Evolutionary conservation across 1,140 invertebrate species (phyloP).

Genomic region (Meloidogyne floridensis): DNA sequence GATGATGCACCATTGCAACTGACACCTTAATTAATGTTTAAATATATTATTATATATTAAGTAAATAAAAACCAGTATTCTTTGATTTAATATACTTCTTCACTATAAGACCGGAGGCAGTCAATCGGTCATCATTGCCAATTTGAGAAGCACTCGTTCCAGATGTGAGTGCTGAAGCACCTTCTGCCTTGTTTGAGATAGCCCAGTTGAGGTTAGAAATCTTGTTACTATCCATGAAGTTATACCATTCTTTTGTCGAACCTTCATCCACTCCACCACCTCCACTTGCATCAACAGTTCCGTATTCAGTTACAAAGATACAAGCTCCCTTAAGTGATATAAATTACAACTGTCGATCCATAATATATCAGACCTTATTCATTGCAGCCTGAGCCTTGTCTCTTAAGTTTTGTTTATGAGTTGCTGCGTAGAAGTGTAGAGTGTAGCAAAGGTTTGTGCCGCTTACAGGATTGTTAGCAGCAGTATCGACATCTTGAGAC

Average conservation of each 20-base stretch:
- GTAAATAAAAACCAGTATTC: not conserved
- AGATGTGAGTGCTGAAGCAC: constrained; percentile 7
- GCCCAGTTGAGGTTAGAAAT: constrained; percentile 30
- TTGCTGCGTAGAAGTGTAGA: constrained; percentile 24
- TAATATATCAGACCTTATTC: constrained; percentile 1
- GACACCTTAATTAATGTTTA: not conserved
- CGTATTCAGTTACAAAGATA: constrained; percentile 38
- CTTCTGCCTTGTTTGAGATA: constrained; percentile 16
- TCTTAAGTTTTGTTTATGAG: not conserved
- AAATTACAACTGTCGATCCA: not conserved
- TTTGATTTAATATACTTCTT: not conserved
- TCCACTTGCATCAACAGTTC: constrained; percentile 18
- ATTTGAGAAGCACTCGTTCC: not conserved
- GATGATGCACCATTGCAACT: not conserved
- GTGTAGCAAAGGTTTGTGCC: constrained; percentile 26
- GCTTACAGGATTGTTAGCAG: constrained; percentile 17
- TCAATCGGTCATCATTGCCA: not conserved
- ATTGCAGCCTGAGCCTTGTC: constrained; percentile 24
- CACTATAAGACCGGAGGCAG: not conserved
- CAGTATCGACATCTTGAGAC: constrained; percentile 28
- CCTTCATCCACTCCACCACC: constrained; percentile 6
- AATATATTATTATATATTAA: not conserved
- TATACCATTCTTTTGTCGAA: constrained; percentile 30
- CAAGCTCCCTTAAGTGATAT: constrained; percentile 3
- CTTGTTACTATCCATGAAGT: constrained; percentile 26